Base-by-base conservation (phyloP, 2,888 invertebrate species). In the Teleiodes luculella region DNA sequence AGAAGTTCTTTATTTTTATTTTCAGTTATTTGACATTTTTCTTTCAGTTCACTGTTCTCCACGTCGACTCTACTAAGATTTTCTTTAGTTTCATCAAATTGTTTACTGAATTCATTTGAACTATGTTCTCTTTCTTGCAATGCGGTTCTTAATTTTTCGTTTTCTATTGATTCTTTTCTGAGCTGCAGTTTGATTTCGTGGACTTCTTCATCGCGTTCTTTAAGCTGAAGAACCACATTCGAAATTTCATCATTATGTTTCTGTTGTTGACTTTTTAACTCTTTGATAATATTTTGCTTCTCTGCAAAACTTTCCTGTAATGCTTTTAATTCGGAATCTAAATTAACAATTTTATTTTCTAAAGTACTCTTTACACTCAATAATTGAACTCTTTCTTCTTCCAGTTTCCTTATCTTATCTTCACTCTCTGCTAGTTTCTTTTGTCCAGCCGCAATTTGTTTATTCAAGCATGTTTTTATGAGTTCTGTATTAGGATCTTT, bases 1-100 rank as follows among this genome's bases (percentile, higher is more conserved):
- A 94, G 76, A 58, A 94, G 92, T 50, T 94, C 93, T 66, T 92
- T 93, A 61, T 93, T 92, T 70, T 93, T 94, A 6, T 72, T 82
- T 66, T 94, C 93, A 1, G 93, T 67, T 11, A 83, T 76, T 1
- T 64, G 55, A 51, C 67, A 66, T 70, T 83, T 70, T 67, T 82
- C 74, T 72, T 78, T 62, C 72, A 74, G 62, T 86, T 89, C 57
- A 65, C 78, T 80, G 66, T 91, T 92, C 14, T 84, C 80, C 35
- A 72, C 66, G 20, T 86, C 66, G 50, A 68, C 78, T 56, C 62
- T 70, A 14, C 89, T 79, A 2, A 91, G 63, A 37, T 89, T 86
- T 54, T 74, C 72, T 56, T 80, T 77, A 68, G 72, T 61, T 54
- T 84, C 83, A 58, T 91, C 84, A 18, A 92, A 67, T 24, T 83